Evolutionary conservation across 2,113 vertebrate species (phyloP), one percentile per base, ranked within the genome.

Genomic region (Lycaon pictus): DNA sequence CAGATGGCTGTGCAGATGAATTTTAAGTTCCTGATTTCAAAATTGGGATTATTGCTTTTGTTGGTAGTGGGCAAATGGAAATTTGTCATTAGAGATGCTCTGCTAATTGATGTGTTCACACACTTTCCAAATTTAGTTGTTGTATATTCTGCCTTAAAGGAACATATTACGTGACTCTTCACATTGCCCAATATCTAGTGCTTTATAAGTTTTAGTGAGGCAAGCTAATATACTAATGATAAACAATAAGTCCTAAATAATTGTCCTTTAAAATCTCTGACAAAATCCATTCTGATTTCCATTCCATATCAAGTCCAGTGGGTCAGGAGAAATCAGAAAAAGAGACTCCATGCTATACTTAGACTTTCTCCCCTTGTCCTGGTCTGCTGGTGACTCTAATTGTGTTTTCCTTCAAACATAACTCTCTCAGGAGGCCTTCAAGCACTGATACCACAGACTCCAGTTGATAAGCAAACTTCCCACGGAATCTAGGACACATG

Each of bases 21-120:
- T 93, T 72, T 95, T 93, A 92, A 84, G 6, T 82, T 91, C 25
- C 37, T 23, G 17, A 37, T 76, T 95, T 97, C 43, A 76, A 94
- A 96, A 88, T 71, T 87, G 16, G 32, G 53, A 67, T 91, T 56
- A 62, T 76, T 92, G 17, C 55, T 85, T 96, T 84, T 90, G 37
- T 63, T 58, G 71, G 63, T n/a, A 56, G 53, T 74, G 51, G 88
- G 32, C 53, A 86, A 95, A 88, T 90, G 58, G 27, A 74, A 93
- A 37, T 72, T 62, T 90, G 29, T 96, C 23, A 37, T 88, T 65
- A 84, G 81, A 96, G 51, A 85, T 79, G 9, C 35, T 96, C 65
- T 32, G 58, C 37, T 96, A 95, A 93, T 77, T 63, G 60, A 88
- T 91, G 27, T 85, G 87, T 85, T 93, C 67, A 94, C 37, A 86